phyloP scores from a whole-genome alignment of 2,888 invertebrate species.

The Mimachlamys varia region DNA sequence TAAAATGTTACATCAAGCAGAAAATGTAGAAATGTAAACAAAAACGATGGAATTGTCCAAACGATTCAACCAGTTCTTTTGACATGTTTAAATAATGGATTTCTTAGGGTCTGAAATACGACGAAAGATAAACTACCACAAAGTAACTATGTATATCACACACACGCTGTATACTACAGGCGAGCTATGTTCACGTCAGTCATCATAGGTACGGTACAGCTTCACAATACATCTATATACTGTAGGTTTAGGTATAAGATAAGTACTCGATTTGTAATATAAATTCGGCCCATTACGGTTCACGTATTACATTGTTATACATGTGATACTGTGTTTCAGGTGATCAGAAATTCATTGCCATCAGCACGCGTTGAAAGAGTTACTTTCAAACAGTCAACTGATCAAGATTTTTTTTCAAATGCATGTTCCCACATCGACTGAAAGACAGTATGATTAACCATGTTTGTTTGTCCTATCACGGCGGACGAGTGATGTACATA shows the following conservation, averaged over 20 bases:
- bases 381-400: neutral
- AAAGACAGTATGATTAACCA: neutral
- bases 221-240: neutral
- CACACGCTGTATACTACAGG: neutral
- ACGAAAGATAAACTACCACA: neutral
- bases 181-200: neutral
- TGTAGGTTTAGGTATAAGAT: neutral
- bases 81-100: neutral
- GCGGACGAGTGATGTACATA: neutral
- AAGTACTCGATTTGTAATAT: neutral
- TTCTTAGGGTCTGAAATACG: neutral
- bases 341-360: neutral
- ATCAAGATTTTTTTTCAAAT: neutral
- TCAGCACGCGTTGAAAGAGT: neutral
- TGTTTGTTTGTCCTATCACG: neutral
- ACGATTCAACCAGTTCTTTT: too few relatives aligned
- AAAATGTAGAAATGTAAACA: too few relatives aligned
- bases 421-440: neutral
- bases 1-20: too few relatives aligned
- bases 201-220: neutral
- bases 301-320: neutral
- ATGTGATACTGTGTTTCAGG: constrained; percentile 7
- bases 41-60: too few relatives aligned
- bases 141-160: neutral
- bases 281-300: constrained; percentile 31